A percentile compares a stretch with the other conserved stretches of the same genome.
These are phyloP conservation scores for Barnardius zonarius DNA, from an alignment of 2,113 vertebrate genomes.

Conservation along the genomic window DNA sequence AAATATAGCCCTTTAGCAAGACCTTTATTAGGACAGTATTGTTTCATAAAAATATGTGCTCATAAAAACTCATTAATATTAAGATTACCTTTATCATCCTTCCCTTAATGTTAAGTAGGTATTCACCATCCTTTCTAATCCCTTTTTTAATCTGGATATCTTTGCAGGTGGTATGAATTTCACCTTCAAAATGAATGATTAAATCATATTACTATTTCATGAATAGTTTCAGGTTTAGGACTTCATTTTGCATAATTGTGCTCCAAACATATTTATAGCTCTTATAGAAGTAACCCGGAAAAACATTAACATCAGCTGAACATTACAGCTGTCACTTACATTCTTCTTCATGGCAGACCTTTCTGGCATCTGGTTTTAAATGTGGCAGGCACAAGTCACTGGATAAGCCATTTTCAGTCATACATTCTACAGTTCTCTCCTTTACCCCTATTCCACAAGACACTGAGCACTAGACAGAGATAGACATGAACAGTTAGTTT, in stretches of 20 bases:
- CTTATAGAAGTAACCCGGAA: neutral
- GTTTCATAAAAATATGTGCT: neutral
- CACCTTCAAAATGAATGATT: conserved; percentile 77
- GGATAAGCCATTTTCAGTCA: conserved; percentile 73
- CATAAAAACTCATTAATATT: conserved; percentile 10
- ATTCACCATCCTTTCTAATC: conserved; percentile 85
- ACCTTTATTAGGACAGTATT: neutral
- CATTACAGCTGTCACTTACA: conserved; percentile 78
- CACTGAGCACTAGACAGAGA: conserved; percentile 83
- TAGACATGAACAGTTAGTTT: neutral
- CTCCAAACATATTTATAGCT: neutral
- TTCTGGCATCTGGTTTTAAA: conserved; percentile 83
- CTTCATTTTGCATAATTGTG: neutral
- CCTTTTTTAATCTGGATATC: conserved; percentile 85
- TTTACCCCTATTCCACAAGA: conserved; percentile 85
- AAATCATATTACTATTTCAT: conserved; percentile 1
- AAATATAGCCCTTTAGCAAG: conserved; percentile 24
- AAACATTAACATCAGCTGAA: neutral
- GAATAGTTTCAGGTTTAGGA: neutral
- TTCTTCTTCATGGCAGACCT: conserved; percentile 78
- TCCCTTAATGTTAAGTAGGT: conserved; percentile 83
- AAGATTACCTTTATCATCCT: conserved; percentile 84
- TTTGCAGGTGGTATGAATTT: conserved; percentile 82
- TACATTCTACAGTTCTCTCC: conserved; percentile 83
- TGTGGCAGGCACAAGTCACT: conserved; percentile 81